A percentile compares a stretch with the other conserved stretches of the same genome.
Conservation (phyloP, 1,140 invertebrate species). For the Anthonomus grandis region DNA sequence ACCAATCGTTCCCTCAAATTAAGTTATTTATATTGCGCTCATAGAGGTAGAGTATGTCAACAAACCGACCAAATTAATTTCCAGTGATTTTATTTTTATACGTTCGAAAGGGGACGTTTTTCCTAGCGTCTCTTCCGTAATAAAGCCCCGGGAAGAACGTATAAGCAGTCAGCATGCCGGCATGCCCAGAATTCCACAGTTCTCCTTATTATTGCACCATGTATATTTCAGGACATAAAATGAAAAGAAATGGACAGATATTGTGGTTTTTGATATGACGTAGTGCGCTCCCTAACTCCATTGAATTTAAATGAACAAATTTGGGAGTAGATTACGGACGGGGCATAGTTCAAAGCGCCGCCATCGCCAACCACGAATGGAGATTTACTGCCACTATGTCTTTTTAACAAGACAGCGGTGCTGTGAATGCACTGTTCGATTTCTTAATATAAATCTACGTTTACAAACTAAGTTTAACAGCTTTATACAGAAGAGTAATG, state of each 20-base stretch:
- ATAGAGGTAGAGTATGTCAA: too few species aligned
- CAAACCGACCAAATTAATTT: constrained; percentile 1
- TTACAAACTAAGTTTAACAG: too few species aligned
- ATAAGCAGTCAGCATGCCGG: constrained; percentile 22
- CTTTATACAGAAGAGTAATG: too few species aligned
- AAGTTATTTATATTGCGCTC: too few species aligned
- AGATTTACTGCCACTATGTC: constrained; percentile 15
- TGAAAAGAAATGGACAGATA: constrained; percentile 36
- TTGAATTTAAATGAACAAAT: constrained; percentile 41
- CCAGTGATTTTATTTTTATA: constrained; percentile 1
- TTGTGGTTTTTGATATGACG: constrained; percentile 36
- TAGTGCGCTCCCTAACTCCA: constrained; percentile 29
- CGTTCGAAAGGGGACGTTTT: neutral
- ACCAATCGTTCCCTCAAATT: too few species aligned
- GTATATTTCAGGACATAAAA: constrained; percentile 42
- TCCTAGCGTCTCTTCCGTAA: constrained; percentile 16
- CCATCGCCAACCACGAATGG: constrained; percentile 6
- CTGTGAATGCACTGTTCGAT: too few species aligned
- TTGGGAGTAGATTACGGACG: constrained; percentile 11
- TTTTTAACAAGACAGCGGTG: constrained; percentile 27
- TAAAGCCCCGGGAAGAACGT: constrained; percentile 18
- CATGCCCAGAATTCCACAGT: constrained; percentile 38
- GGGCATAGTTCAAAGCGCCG: constrained; percentile 5
- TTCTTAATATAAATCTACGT: too few species aligned
- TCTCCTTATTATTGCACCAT: constrained; percentile 40